A percentile compares a stretch with the other conserved stretches of the same genome.
Evolutionary conservation across 2,797 vertebrate species (phyloP).

Genomic region (Myotis planiceps): DNA sequence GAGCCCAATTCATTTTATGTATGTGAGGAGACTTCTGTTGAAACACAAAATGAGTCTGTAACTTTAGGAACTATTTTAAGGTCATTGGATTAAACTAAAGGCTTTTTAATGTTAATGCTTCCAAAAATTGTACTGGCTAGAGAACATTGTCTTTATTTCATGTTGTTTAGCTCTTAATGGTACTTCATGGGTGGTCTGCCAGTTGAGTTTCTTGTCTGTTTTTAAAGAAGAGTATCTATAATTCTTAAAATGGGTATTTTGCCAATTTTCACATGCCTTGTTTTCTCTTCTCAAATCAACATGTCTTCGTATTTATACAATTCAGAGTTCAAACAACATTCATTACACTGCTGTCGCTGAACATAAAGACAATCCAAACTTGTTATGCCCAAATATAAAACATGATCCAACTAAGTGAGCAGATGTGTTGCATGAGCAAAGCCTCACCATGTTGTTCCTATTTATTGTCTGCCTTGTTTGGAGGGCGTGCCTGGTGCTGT

Average conservation of each 20-base stretch:
- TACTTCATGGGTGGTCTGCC: conserved; percentile 64
- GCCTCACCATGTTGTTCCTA: conserved; percentile 52
- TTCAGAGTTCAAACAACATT: conserved; percentile 70
- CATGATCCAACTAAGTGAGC: conserved; percentile 29
- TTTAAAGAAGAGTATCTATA: conserved; percentile 55
- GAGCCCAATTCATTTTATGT: not conserved
- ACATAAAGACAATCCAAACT: conserved; percentile 59
- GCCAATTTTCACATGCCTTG: conserved; percentile 76
- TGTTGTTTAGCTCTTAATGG: conserved; percentile 64
- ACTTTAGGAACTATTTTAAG: conserved; percentile 38
- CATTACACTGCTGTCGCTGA: conserved; percentile 54
- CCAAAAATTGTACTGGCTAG: conserved; percentile 1
- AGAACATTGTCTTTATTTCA: not conserved
- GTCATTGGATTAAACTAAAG: conserved; percentile 39
- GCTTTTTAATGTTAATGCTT: conserved; percentile 58
- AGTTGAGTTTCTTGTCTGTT: conserved; percentile 42
- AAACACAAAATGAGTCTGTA: not conserved
- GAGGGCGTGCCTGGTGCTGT: not conserved
- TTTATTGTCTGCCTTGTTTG: conserved; percentile 42
- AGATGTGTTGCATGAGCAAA: conserved; percentile 58
- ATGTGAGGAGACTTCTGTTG: not conserved
- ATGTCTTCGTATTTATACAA: conserved; percentile 71
- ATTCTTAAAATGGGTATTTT: conserved; percentile 67
- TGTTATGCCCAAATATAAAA: conserved; percentile 70
- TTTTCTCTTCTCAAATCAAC: conserved; percentile 78